These are phyloP conservation scores for Hiodon alosoides DNA, from an alignment of 2,113 vertebrate genomes.

Conservation along the genomic window DNA sequence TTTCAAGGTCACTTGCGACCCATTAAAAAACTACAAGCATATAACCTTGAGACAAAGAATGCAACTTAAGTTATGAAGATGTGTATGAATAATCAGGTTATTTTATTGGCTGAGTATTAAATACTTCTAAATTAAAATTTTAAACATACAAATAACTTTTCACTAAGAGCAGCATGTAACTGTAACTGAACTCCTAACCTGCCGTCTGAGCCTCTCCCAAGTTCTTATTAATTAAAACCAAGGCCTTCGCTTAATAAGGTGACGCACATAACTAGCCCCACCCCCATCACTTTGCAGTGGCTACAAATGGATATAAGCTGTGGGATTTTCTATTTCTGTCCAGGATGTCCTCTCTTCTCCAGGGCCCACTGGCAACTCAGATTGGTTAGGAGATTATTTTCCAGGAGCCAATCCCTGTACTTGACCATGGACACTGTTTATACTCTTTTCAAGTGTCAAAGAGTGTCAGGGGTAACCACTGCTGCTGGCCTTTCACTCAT, in stretches of 20 bases:
- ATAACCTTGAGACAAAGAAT: neutral
- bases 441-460: neutral
- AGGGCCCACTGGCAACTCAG: conserved; percentile 25
- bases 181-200: no score
- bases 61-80: neutral
- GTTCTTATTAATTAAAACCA: conserved; percentile 42
- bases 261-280: conserved; percentile 24
- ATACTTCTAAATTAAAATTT: no score
- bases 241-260: conserved; percentile 48
- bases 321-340: conserved; percentile 59
- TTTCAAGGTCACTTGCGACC: conserved; percentile 20
- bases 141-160: no score
- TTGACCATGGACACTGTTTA: neutral
- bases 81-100: no score
- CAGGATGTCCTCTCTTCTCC: conserved; percentile 42
- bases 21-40: conserved; percentile 25
- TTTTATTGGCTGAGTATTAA: no score
- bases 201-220: conserved; percentile 17
- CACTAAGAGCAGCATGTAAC: no score
- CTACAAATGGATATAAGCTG: conserved; percentile 45
- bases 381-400: conserved; percentile 48
- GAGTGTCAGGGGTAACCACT: neutral
- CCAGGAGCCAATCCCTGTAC: neutral
- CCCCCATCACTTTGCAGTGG: neutral
- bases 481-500: no score